Percentiles rank a stretch among this genome's conserved stretches.
Conservation (phyloP, 2,113 vertebrate species). For the Lucifuga dentata region DNA sequence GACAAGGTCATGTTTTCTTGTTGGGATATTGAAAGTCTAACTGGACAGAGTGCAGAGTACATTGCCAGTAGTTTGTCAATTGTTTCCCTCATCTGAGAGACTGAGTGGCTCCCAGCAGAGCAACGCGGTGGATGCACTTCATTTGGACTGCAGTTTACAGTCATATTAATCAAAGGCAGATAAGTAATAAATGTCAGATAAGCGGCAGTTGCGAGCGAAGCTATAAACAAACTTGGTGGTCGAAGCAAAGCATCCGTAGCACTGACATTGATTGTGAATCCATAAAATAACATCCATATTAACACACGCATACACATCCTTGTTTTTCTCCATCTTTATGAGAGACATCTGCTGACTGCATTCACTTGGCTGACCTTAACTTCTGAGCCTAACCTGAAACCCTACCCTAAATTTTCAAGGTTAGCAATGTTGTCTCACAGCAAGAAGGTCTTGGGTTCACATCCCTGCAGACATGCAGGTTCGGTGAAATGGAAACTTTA, state of each 20-base stretch:
- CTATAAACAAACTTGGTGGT: conserved; percentile 23
- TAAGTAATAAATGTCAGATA: conserved; percentile 30
- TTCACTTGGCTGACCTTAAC: neutral
- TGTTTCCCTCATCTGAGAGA: conserved; percentile 29
- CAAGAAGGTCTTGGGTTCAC: no score
- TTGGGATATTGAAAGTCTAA: conserved; percentile 5
- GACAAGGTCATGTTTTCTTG: conserved; percentile 57
- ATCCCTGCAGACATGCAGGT: no score
- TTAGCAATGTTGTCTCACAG: no score
- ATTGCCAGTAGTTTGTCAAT: no score
- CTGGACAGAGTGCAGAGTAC: conserved; percentile 22
- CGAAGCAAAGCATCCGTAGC: neutral
- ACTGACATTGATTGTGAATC: neutral
- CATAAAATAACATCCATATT: neutral
- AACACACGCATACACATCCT: no score
- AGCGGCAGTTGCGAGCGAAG: conserved; percentile 6
- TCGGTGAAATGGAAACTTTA: no score
- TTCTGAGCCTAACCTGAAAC: conserved; percentile 7
- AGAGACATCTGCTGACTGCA: neutral
- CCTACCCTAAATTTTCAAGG: no score
- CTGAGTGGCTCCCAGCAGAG: neutral
- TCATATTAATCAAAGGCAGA: conserved; percentile 29
- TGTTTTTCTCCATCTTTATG: neutral
- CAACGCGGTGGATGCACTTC: neutral
- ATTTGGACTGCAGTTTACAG: conserved; percentile 30